Evolutionary conservation across 1,140 invertebrate genomes (phyloP).

Genomic region (Diorhabda elongata): DNA sequence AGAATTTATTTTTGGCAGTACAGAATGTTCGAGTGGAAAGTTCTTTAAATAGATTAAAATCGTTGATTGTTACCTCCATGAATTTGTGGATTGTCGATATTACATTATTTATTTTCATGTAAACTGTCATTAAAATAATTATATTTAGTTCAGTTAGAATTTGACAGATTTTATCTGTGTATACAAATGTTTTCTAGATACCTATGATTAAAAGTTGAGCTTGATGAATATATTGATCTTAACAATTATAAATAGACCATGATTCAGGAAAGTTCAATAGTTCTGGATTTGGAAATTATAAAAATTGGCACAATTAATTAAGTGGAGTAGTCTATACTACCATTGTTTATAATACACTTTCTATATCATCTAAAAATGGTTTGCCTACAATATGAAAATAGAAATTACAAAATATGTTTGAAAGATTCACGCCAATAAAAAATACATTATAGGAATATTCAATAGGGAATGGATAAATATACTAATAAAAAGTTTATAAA

Average conservation of each 20-base stretch:
- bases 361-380: constrained; percentile 7
- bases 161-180: too few species aligned
- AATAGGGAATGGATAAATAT: neutral
- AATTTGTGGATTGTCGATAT: too few species aligned
- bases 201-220: too few species aligned
- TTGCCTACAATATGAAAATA: constrained; percentile 14
- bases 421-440: neutral
- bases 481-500: neutral
- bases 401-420: constrained; percentile 14
- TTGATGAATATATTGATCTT: neutral
- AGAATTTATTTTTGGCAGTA: too few species aligned
- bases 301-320: constrained; percentile 4
- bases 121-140: too few species aligned
- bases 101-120: too few species aligned
- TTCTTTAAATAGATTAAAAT: too few species aligned
- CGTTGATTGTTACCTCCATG: too few species aligned
- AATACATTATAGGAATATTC: constrained; percentile 1
- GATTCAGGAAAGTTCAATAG: neutral
- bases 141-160: too few species aligned
- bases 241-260: neutral
- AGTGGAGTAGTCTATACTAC: neutral
- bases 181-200: too few species aligned
- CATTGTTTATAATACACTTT: constrained; percentile 5
- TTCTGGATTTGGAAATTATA: neutral
- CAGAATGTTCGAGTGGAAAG: too few species aligned